A percentile compares a stretch with the other conserved stretches of the same genome.
phyloP scores from a whole-genome alignment of 2,113 vertebrate genomes.

The Caranx melampygus region DNA sequence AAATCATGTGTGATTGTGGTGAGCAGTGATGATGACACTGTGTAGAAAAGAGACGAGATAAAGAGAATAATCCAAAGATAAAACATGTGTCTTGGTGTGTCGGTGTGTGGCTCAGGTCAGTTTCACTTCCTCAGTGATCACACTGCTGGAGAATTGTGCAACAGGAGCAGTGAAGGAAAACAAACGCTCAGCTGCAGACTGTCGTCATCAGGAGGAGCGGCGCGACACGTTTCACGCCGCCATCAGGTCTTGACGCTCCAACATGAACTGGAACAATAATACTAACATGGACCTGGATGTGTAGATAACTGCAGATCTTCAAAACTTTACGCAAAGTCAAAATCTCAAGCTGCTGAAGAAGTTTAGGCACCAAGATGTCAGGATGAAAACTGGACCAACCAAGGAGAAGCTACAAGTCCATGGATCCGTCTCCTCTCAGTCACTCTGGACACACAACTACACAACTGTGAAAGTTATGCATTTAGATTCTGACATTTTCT shows the following conservation, averaged over 20 bases:
- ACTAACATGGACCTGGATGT: not conserved
- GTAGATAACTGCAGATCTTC: not conserved
- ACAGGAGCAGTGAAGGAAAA: conserved; percentile 39
- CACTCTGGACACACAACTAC: too few species aligned
- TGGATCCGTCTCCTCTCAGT: not conserved
- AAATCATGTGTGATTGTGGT: conserved; percentile 1
- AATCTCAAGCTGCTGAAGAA: not conserved
- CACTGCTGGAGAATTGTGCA: not conserved
- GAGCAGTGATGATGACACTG: not conserved
- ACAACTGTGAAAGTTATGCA: too few species aligned
- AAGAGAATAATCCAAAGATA: not conserved
- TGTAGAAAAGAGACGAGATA: not conserved
- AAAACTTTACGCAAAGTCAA: not conserved
- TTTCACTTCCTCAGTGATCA: conserved; percentile 7
- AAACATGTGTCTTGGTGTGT: not conserved
- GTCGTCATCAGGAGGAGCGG: too few species aligned
- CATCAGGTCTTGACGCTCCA: not conserved
- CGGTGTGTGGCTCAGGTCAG: conserved; percentile 29
- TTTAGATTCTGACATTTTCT: not conserved
- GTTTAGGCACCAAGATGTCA: too few species aligned
- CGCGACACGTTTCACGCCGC: not conserved
- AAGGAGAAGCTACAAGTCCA: not conserved
- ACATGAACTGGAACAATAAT: not conserved
- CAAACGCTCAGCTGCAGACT: not conserved
- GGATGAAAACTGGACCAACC: too few species aligned